Evolutionary conservation across 1,140 invertebrate species (phyloP), one percentile per base, ranked within the genome.

Genomic region (Drosophila insularis): DNA sequence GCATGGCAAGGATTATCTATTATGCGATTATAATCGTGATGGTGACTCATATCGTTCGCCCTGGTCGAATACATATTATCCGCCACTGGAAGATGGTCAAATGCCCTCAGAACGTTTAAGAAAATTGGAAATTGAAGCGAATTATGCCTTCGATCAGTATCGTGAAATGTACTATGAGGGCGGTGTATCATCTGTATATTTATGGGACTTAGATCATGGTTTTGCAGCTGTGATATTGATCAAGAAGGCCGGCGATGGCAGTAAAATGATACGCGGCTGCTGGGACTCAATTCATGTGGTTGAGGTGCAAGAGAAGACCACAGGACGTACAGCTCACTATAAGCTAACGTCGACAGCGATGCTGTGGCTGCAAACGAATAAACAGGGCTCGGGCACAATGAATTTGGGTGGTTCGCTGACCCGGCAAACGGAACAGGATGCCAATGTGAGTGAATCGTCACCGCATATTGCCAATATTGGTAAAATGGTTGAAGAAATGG

Each of bases 201-300:
- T 99, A 53, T 99, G 99, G 99, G 99, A 99, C 89, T 94, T 99
- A 90, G 98, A 99, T 91, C 98, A 99, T 93, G 98, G 98, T 3
- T 99, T 99, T 94, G 99, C 98, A 77, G 98, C 98, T 84, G 99
- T 99, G 50, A 99, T 99, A 91, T 93, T 99, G 73, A 99, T 99
- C 78, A 99, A 99, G 93, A 99, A 99, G 93, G 98, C 97, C 13
- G 98, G 98, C 0, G 98, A 99, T 94, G 98, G 98, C 13, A 90
- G 94, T 67, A 98, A 98, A 92, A 99, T 98, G 93, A 99, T 99
- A 75, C 99, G 97, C 93, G 97, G 99, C 2, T 99, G 98, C 92
- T 99, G 99, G 99, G 99, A 99, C 92, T 99, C 98, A 2, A 99
- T 99, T 92, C 99, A 99, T 92, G 99, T 99, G 0, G 97, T 99